A percentile compares a stretch with the other conserved stretches of the same genome.
Evolutionary conservation across 2,113 vertebrate species (phyloP).

Genomic region (Tachysurus vachellii): DNA sequence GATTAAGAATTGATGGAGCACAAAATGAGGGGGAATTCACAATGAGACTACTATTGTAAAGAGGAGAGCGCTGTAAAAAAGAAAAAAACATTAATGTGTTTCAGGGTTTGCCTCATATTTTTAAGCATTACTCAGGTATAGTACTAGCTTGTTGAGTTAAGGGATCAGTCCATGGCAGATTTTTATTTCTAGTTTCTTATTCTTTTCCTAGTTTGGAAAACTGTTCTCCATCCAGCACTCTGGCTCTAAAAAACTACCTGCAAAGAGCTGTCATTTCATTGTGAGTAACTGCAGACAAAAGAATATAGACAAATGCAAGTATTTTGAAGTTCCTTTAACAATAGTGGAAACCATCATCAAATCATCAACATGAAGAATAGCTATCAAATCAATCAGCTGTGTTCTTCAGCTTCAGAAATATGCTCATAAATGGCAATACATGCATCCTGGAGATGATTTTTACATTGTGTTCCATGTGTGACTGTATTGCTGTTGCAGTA

Average conservation of each 20-base stretch:
- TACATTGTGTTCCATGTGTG: not conserved
- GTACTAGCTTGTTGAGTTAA: not conserved
- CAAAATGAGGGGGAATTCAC: constrained; percentile 46
- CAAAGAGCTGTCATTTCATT: not conserved
- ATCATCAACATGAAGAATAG: not conserved
- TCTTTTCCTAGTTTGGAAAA: not conserved
- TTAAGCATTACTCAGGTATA: constrained; percentile 1
- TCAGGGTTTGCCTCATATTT: not conserved
- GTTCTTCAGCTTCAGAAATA: not conserved
- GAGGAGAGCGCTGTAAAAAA: not conserved
- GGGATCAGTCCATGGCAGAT: not conserved
- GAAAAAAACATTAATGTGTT: not conserved
- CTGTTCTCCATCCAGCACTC: not conserved
- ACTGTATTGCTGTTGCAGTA: not conserved
- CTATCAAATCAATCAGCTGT: too few relatives aligned
- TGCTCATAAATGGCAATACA: not conserved
- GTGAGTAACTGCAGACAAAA: not conserved
- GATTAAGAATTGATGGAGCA: constrained; percentile 48
- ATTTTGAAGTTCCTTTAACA: not conserved
- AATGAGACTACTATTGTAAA: constrained; percentile 8
- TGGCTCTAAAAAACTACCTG: not conserved
- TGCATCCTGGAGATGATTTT: not conserved
- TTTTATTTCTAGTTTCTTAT: not conserved
- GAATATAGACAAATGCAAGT: not conserved
- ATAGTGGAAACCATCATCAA: not conserved